Evolutionary conservation across 1,140 invertebrate genomes (phyloP).

Genomic region (Dufourea novaeangliae): DNA sequence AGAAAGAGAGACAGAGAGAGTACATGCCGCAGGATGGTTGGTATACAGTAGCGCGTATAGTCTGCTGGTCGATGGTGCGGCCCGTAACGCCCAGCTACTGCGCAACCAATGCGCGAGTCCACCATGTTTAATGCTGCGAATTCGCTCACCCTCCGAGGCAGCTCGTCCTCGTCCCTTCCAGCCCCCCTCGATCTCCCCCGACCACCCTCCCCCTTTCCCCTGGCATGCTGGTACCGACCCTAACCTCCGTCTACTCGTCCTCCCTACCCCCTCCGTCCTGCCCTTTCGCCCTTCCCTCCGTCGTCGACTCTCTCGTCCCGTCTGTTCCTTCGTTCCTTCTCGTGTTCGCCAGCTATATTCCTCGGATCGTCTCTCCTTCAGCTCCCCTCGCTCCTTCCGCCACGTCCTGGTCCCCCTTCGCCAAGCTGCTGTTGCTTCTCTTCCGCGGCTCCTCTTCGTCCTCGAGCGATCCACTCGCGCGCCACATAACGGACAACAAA

Average conservation of each 20-base stretch:
- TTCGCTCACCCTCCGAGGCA: constrained; percentile 65
- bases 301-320: neutral
- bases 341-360: neutral
- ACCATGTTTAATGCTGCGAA: constrained; percentile 71
- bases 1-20: constrained; percentile 27
- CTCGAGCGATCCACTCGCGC: constrained; percentile 27
- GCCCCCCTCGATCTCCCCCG: too few species aligned
- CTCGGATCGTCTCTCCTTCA: neutral
- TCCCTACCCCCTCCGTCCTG: constrained; percentile 35
- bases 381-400: constrained; percentile 3
- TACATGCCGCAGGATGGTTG: constrained; percentile 65
- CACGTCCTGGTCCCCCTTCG: constrained; percentile 4
- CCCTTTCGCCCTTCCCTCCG: constrained; percentile 10
- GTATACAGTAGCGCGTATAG: constrained; percentile 65
- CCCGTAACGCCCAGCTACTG: constrained; percentile 70
- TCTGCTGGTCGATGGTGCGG: constrained; percentile 70
- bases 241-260: constrained; percentile 59
- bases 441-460: neutral
- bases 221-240: constrained; percentile 52
- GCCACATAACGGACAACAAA: constrained; percentile 61
- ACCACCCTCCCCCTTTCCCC: constrained; percentile 31
- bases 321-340: constrained; percentile 29
- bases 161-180: constrained; percentile 45
- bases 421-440: neutral
- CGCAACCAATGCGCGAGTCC: constrained; percentile 71